Evolutionary conservation across 2,113 vertebrate species (phyloP), one percentile per base, ranked within the genome.

Genomic region (Pelodiscus sinensis): DNA sequence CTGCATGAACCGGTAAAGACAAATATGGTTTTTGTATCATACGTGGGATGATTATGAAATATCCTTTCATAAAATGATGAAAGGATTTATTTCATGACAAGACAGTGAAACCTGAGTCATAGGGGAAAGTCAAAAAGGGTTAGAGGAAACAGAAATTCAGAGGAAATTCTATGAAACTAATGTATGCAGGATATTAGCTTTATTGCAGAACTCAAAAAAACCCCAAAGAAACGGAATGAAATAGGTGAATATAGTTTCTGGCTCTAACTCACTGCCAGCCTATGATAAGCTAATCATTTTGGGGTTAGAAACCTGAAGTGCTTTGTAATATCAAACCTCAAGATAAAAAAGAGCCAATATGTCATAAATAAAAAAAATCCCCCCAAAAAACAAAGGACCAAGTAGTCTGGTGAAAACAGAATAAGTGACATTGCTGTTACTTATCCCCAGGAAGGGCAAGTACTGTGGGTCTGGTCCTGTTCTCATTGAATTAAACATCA

Each of bases 321-420:
- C 11, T 35, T 4, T 0, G 0, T 14, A 44, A 31, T 3, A 15
- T 0, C 0, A 84, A 85, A 62, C 2, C 1, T 75, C 21, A 44
- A 22, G 35, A 24, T 5, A 22, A 25, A 75, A 44, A 2, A 14
- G 10, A 75, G 35, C 35, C 71, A 50, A 68, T n/a, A 31, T 6
- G 1, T 11, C 24, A 51, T 16, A 58, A 88, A 29, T 27, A 35
- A 52, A 35, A 56, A 68, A 58, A 11, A 35, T 80, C 54, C 51
- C 15, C 4, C 52, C 24, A 38, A 11, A 1, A 0, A 85, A 27
- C 21, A 60, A 81, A 90, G 35, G 25, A 62, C 5, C 57, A 85
- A 15, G 44, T 0, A 16, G 44, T 88, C 35, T 7, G 22, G 57
- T 2, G 24, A 55, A 86, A 25, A 11, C 31, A 14, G 19, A 60